A percentile compares a stretch with the other conserved stretches of the same genome.
These are phyloP conservation scores for Sarcophilus harrisii DNA, from an alignment of 2,797 vertebrate genomes.

Conservation along the genomic window DNA sequence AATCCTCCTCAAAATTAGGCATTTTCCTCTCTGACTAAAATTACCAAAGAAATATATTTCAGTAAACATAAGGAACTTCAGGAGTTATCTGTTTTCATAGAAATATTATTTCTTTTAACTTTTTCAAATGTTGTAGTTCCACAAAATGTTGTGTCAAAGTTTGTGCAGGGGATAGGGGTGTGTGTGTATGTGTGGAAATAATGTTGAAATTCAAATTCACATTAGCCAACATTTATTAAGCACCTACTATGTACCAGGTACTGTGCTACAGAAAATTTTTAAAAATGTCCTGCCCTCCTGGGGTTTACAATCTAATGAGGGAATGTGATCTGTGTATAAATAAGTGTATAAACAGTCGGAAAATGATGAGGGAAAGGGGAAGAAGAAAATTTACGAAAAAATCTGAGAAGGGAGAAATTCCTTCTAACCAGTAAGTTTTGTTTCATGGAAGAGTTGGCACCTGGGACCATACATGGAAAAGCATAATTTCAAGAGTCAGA, in stretches of 20 bases:
- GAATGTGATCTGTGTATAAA: background rate
- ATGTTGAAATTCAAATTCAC: background rate
- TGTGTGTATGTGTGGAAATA: background rate
- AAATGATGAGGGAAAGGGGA: background rate
- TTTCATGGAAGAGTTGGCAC: background rate
- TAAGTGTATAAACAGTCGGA: background rate
- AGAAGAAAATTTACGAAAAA: background rate
- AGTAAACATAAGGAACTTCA: conserved; percentile 10
- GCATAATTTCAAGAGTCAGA: background rate
- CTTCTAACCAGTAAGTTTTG: background rate
- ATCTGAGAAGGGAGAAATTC: background rate
- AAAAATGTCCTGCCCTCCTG: background rate
- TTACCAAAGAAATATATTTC: background rate
- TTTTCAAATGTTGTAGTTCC: background rate
- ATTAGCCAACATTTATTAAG: background rate
- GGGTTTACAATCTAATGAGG: background rate
- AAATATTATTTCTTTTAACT: background rate
- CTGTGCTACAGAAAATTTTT: background rate
- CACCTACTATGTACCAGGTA: background rate
- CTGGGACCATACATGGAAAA: background rate
- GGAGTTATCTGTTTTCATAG: background rate
- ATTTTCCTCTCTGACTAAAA: background rate
- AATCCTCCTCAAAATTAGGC: background rate
- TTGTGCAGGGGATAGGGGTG: background rate
- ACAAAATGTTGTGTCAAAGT: background rate